These are phyloP conservation scores for Bellardia bayeri DNA, from an alignment of 2,888 invertebrate species.

Conservation along the genomic window DNA sequence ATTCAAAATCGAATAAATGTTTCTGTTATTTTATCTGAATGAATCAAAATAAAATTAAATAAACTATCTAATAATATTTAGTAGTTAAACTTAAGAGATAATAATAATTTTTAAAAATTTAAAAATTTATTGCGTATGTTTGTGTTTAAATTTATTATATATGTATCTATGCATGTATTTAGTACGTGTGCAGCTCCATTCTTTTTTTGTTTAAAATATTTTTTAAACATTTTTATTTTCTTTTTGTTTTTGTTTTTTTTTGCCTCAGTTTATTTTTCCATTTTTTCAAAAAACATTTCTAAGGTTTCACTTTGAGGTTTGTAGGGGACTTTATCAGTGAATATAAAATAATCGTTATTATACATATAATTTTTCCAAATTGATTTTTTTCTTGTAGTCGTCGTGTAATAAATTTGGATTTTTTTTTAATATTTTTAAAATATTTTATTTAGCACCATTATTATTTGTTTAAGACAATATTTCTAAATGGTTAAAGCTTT, in stretches of 20 bases:
- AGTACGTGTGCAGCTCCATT: constrained; percentile 66
- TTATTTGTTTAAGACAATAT: constrained; percentile 30
- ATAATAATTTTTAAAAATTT: constrained; percentile 21
- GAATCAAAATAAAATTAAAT: constrained; percentile 1
- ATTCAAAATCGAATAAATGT: constrained; percentile 74
- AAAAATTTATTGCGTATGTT: constrained; percentile 43
- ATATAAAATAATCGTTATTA: constrained; percentile 61
- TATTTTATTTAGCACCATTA: constrained; percentile 44
- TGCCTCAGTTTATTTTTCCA: constrained; percentile 47
- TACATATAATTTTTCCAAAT: constrained; percentile 32
- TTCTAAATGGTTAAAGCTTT: constrained; percentile 34
- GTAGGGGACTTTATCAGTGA: constrained; percentile 47
- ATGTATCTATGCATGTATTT: constrained; percentile 32
- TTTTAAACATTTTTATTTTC: constrained; percentile 53
- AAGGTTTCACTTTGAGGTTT: constrained; percentile 65
- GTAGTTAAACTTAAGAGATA: constrained; percentile 30
- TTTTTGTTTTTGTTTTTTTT: constrained; percentile 34
- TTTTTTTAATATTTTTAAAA: background rate
- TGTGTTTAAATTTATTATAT: background rate
- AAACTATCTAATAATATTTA: constrained; percentile 38
- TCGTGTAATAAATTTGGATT: background rate
- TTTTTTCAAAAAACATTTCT: constrained; percentile 64
- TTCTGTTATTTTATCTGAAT: background rate
- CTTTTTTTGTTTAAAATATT: constrained; percentile 52
- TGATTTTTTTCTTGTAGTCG: constrained; percentile 37